phyloP scores from a whole-genome alignment of 1,140 invertebrate species.

The Rhagoletis pomonella region DNA sequence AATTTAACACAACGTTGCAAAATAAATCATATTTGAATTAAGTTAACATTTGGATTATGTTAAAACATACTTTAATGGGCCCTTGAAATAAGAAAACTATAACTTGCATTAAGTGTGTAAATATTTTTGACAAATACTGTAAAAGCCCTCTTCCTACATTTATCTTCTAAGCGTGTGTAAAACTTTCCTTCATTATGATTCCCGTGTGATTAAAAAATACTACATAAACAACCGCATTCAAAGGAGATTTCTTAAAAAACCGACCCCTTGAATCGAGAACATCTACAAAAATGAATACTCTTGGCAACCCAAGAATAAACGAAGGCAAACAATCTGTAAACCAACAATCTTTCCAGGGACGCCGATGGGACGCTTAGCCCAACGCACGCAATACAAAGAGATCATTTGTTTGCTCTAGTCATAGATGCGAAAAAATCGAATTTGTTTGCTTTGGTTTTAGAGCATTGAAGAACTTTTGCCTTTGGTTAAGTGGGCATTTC shows the following conservation, averaged over 20 bases:
- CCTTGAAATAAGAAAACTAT: too few relatives aligned
- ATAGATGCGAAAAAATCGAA: not conserved
- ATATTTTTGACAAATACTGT: too few relatives aligned
- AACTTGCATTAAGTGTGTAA: too few relatives aligned
- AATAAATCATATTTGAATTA: too few relatives aligned
- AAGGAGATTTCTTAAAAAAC: not conserved
- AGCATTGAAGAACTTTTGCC: too few relatives aligned
- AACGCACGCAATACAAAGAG: not conserved
- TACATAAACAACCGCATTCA: not conserved
- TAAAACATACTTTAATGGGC: too few relatives aligned
- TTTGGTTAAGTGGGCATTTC: not conserved
- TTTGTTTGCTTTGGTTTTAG: constrained; percentile 28
- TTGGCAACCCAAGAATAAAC: not conserved
- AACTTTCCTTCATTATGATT: not conserved
- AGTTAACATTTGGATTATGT: too few relatives aligned
- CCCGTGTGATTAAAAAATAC: not conserved
- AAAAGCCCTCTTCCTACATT: too few relatives aligned
- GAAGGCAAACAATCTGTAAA: not conserved
- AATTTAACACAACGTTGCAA: too few relatives aligned
- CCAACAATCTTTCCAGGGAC: not conserved
- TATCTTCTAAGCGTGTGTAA: too few relatives aligned
- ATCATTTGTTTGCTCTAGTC: not conserved
- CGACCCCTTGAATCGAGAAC: not conserved
- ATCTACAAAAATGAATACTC: not conserved
- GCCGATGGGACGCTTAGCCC: not conserved